Evolutionary conservation across 2,888 invertebrate species (phyloP).

Genomic region (Melipona bicolor): DNA sequence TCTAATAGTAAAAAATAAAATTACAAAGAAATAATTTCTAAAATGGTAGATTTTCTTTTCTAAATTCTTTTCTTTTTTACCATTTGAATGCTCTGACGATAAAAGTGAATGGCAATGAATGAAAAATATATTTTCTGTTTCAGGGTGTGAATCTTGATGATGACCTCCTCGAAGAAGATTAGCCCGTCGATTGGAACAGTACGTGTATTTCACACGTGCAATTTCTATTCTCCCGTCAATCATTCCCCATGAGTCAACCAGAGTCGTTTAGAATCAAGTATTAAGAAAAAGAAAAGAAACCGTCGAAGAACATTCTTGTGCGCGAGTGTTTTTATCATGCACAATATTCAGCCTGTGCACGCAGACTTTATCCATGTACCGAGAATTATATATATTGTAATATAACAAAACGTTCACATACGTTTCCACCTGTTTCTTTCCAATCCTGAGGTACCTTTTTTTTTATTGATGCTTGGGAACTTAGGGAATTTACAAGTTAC

Average conservation of each 20-base stretch:
- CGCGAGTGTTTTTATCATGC: slow-evolving; percentile 66
- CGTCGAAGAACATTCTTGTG: slow-evolving; percentile 48
- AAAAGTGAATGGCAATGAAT: background rate
- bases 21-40: background rate
- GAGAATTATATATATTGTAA: slow-evolving; percentile 76
- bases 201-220: slow-evolving; percentile 22
- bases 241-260: slow-evolving; percentile 65
- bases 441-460: background rate
- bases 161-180: slow-evolving; percentile 88
- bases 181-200: slow-evolving; percentile 53
- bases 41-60: background rate
- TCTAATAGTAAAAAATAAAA: background rate
- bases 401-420: slow-evolving; percentile 62
- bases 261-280: slow-evolving; percentile 65
- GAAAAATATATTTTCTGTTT: slow-evolving; percentile 36
- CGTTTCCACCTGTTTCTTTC: slow-evolving; percentile 22
- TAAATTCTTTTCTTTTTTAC: background rate
- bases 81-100: too few species aligned
- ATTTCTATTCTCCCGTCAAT: slow-evolving; percentile 62
- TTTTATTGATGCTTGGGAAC: slow-evolving; percentile 3
- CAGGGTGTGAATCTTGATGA: slow-evolving; percentile 91
- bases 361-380: slow-evolving; percentile 42
- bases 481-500: background rate
- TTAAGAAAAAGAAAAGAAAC: slow-evolving; percentile 39
- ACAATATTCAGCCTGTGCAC: slow-evolving; percentile 49